These are phyloP conservation scores for Drosophila subobscura DNA, from an alignment of 1,140 invertebrate species.

Conservation along the genomic window DNA sequence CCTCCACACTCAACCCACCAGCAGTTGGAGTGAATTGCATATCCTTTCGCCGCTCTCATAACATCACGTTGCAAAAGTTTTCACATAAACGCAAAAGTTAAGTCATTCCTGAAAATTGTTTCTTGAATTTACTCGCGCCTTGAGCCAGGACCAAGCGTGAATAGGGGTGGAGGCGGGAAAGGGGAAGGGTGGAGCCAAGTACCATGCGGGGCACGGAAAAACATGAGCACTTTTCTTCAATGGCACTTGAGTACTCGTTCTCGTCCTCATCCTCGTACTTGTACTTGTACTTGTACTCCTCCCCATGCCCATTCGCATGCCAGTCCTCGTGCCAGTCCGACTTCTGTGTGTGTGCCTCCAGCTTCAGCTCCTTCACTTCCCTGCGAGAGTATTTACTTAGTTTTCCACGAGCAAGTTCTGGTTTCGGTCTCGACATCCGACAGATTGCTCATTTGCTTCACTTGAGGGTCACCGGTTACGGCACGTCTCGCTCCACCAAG, in stretches of 20 bases:
- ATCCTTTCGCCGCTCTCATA: slow-evolving; percentile 64
- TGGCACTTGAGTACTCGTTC: slow-evolving; percentile 47
- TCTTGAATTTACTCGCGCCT: slow-evolving; percentile 78
- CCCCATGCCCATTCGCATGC: neutral
- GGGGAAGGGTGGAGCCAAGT: neutral
- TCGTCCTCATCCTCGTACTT: slow-evolving; percentile 13
- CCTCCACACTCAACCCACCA: neutral
- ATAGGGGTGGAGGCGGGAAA: neutral
- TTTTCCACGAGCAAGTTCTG: slow-evolving; percentile 31
- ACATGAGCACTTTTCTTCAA: slow-evolving; percentile 54
- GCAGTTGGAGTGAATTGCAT: slow-evolving; percentile 47
- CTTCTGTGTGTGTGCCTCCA: neutral
- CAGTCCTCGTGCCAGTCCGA: neutral
- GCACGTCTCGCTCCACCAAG: neutral
- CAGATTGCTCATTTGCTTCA: slow-evolving; percentile 56
- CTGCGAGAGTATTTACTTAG: slow-evolving; percentile 20
- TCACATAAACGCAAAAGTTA: slow-evolving; percentile 82
- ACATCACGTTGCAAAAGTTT: slow-evolving; percentile 78
- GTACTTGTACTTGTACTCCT: too few species aligned
- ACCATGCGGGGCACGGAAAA: slow-evolving; percentile 15
- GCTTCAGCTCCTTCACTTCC: too few species aligned
- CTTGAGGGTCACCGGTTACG: slow-evolving; percentile 55
- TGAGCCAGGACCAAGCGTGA: neutral
- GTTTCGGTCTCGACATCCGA: slow-evolving; percentile 26
- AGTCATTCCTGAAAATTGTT: slow-evolving; percentile 82